Conservation (phyloP, 2,888 invertebrate species). For the Drosophila meridiana region DNA sequence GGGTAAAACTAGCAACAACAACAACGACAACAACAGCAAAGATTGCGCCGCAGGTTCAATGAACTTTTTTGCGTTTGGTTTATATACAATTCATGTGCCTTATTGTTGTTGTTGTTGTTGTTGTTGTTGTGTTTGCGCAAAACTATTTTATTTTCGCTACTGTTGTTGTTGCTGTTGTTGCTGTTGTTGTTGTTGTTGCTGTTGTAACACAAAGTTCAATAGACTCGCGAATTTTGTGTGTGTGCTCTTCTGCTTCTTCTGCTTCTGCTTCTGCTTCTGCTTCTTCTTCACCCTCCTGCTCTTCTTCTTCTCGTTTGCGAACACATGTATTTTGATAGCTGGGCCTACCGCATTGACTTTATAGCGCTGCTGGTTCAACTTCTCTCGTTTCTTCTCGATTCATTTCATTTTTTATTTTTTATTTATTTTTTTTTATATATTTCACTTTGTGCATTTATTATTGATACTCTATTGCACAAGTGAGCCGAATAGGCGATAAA, state of each 20-base stretch:
- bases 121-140: constrained; percentile 39
- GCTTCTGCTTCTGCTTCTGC: neutral
- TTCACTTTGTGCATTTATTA: neutral
- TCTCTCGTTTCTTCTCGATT: neutral
- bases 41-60: constrained; percentile 63
- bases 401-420: neutral
- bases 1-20: constrained; percentile 39
- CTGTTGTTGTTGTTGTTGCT: constrained; percentile 34
- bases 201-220: constrained; percentile 75
- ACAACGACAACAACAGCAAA: constrained; percentile 32
- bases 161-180: constrained; percentile 19
- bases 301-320: neutral
- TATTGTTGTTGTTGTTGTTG: constrained; percentile 16
- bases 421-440: neutral
- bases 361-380: neutral
- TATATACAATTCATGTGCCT: constrained; percentile 26
- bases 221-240: constrained; percentile 69
- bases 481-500: constrained; percentile 9
- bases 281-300: neutral
- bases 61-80: constrained; percentile 71
- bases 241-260: constrained; percentile 1
- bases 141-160: constrained; percentile 31
- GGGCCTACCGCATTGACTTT: constrained; percentile 32
- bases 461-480: neutral
- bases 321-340: constrained; percentile 15